A percentile compares a stretch with the other conserved stretches of the same genome.
These are phyloP conservation scores for Pampusana beccarii DNA, from an alignment of 2,113 vertebrate species.

Conservation along the genomic window DNA sequence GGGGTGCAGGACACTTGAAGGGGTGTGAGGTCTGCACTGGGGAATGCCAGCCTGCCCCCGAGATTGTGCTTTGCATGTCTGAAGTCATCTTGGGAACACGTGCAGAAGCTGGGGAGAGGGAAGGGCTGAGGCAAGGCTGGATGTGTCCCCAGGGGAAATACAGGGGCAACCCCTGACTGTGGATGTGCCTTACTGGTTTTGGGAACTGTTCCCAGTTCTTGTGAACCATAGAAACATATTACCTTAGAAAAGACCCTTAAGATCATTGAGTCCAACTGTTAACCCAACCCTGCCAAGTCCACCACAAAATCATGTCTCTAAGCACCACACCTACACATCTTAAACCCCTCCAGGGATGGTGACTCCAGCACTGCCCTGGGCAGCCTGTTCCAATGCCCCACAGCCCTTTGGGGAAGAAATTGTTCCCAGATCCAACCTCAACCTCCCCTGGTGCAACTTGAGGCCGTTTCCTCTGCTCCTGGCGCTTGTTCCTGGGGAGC, in stretches of 20 bases:
- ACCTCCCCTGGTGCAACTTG: too few relatives aligned
- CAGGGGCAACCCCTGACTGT: background rate
- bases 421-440: background rate
- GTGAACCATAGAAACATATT: background rate
- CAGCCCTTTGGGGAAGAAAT: background rate
- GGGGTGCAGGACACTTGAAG: background rate
- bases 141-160: background rate
- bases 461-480: too few relatives aligned
- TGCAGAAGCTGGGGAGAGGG: background rate
- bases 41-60: background rate
- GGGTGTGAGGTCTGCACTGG: background rate
- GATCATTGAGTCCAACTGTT: background rate
- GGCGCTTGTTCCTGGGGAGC: too few relatives aligned
- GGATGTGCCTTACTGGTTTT: background rate
- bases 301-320: background rate
- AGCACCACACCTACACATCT: fast-evolving
- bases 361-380: background rate
- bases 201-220: background rate
- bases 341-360: background rate
- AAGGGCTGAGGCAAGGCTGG: background rate
- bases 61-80: background rate
- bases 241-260: background rate
- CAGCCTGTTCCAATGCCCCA: background rate
- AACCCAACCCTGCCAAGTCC: background rate
- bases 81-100: background rate